Evolutionary conservation across 2,888 invertebrate species (phyloP), one percentile per base, ranked within the genome.

Genomic region (Philhelius pedissequus): DNA sequence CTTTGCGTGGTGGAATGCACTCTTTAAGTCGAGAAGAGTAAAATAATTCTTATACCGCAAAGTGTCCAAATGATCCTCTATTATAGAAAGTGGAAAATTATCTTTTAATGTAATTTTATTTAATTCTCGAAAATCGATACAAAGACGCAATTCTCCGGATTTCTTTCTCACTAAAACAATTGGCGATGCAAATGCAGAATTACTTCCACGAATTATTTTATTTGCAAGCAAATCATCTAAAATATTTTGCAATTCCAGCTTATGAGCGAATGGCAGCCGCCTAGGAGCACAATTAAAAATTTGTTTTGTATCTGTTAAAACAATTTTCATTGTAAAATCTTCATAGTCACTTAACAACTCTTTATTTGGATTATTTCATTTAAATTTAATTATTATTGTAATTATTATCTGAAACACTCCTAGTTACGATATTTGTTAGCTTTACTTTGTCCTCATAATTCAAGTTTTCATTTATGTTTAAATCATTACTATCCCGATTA

Each of bases 281-380:
- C 68, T 32, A 15, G 68, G 68, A 18, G 68, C 18, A 20, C 50
- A 68, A 32, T 68, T 45, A 15, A 69, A 69, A 30, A 50, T 6
- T 32, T 62, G 50, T 6, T 60, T 66, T 7, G 22, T 3, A n/a
- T 66, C 22, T 2, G 64, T 35, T 35, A 48, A 8, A 13, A 27
- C 35, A 48, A 66, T 48, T 66, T 32, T 32, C 50, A 66, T 66
- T 50, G 11, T n/a, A 35, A 22, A 35, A 50, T 64, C 13, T 18
- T 30, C 15, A 45, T 15, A 7, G 1, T 27, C 30, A 13, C n/a
- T 43, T 25, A 25, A 25, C 25, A 25, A 25, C 8, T 9, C 27
- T 2, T 6, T n/a, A 43, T 48, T 43, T 30, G 45, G 7, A 32
- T 15, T 15, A 8, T 52, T 8, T 15, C 30, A 30, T 9, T 15